Conservation (phyloP, 2,888 invertebrate genomes). For the Suillia variegata region DNA sequence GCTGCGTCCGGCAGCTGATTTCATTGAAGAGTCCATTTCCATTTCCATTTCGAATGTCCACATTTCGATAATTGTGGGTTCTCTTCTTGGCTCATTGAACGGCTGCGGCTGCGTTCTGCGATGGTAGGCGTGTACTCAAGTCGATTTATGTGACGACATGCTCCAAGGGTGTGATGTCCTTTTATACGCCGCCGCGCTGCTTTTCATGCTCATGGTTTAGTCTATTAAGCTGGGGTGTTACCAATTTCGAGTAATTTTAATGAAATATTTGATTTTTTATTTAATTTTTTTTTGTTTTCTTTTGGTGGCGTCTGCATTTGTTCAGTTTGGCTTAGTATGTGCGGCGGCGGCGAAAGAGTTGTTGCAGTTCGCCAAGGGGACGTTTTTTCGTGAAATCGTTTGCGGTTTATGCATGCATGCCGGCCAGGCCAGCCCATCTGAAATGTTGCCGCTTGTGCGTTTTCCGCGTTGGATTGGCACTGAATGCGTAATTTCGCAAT, state of each 20-base stretch:
- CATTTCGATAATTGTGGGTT: slow-evolving; percentile 57
- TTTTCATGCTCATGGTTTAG: neutral
- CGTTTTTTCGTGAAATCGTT: too few relatives aligned
- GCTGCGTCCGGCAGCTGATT: slow-evolving; percentile 44
- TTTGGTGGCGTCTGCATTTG: neutral
- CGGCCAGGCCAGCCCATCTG: neutral
- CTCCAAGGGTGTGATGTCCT: slow-evolving; percentile 39
- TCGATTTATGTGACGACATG: slow-evolving; percentile 42
- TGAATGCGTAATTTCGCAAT: slow-evolving; percentile 6
- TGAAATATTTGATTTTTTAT: slow-evolving; percentile 33
- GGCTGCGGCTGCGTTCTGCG: slow-evolving; percentile 47
- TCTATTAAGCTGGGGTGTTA: slow-evolving; percentile 26
- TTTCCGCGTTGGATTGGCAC: neutral
- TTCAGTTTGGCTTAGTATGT: too few relatives aligned
- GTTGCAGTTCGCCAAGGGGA: too few relatives aligned
- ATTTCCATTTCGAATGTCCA: slow-evolving; percentile 51
- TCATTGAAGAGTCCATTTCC: slow-evolving; percentile 34
- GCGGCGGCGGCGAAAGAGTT: too few relatives aligned
- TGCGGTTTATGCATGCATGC: too few relatives aligned
- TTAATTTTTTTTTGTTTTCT: too few relatives aligned
- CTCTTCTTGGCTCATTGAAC: slow-evolving; percentile 35
- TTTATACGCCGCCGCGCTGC: neutral
- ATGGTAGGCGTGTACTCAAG: slow-evolving; percentile 43
- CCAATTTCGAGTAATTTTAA: slow-evolving; percentile 36
- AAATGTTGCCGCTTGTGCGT: neutral